Evolutionary conservation across 2,888 invertebrate genomes (phyloP), one percentile per base, ranked within the genome.

Genomic region (Acronicta alni): DNA sequence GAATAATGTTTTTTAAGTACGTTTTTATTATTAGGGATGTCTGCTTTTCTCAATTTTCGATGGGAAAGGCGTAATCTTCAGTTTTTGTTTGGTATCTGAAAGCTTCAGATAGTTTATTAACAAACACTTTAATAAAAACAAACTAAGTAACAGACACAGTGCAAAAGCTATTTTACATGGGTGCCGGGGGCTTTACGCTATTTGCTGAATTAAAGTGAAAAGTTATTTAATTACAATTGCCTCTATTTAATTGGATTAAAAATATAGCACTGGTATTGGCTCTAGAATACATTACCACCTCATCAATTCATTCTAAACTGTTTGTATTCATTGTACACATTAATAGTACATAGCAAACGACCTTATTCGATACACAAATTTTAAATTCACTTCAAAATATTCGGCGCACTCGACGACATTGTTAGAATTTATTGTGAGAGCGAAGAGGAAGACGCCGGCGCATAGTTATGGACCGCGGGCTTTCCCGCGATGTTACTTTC

Each of bases 351-450:
- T 14, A 55, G 18, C 37, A 32, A 66, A 58, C 67, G 47, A 51
- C 45, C 47, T 47, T 67, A 48, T 30, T 73, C 55, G 41, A 68
- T 56, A 68, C 61, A 68, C 42, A 61, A 52, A 73, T 61, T 68
- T 72, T 38, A 70, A 65, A 72, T 65, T 75, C 61, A 57, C 55
- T 42, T 55, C 59, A 58, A 58, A 70, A 57, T 74, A 70, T 74
- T 69, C 63, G 61, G 64, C 51, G 67, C 67, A 59, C 63, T 67
- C 68, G 49, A 44, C 77, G 77, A 85, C 84, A 87, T 83, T 85
- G 84, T 89, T 72, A 80, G 79, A 85, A 87, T 89, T 85, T 85
- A 88, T 86, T 80, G 83, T 69, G 58, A 68, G 78, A 79, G 61
- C 68, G 75, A 68, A 66, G 69, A 76, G 71, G 76, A 77, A 75